phyloP scores from a whole-genome alignment of 35 echinoderm and acorn worm species.

The Amphiura filiformis region DNA sequence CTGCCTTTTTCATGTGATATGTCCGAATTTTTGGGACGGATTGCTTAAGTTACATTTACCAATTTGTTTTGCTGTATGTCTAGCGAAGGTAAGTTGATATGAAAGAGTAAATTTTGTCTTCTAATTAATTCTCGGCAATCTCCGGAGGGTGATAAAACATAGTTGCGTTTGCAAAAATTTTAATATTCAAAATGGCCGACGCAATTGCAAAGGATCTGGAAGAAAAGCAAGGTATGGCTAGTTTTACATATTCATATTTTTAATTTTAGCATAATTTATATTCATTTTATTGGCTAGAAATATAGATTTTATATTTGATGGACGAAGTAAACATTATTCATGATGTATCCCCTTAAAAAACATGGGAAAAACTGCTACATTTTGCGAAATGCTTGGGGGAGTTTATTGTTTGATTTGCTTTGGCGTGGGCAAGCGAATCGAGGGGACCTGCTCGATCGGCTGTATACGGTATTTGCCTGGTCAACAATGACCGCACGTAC shows the following conservation, averaged over 20 bases:
- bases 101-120: background rate
- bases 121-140: conserved; percentile 14
- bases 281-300: conserved; percentile 13
- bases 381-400: background rate
- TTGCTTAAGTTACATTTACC: background rate
- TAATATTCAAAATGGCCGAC: conserved; percentile 11
- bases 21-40: background rate
- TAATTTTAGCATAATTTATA: conserved; percentile 16
- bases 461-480: no score
- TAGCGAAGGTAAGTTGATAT: background rate
- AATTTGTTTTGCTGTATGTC: background rate
- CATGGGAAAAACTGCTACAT: background rate
- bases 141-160: background rate
- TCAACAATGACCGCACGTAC: no score
- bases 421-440: conserved; percentile 1
- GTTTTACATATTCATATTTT: conserved; percentile 16
- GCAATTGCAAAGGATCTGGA: background rate
- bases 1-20: background rate
- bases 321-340: background rate
- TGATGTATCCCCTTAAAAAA: background rate
- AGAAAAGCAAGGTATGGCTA: conserved; percentile 2
- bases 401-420: background rate
- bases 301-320: background rate
- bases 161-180: conserved; percentile 15
- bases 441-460: no score